Evolutionary conservation across 2,888 invertebrate species (phyloP).

Genomic region (Caenorhabditis parvicauda): DNA sequence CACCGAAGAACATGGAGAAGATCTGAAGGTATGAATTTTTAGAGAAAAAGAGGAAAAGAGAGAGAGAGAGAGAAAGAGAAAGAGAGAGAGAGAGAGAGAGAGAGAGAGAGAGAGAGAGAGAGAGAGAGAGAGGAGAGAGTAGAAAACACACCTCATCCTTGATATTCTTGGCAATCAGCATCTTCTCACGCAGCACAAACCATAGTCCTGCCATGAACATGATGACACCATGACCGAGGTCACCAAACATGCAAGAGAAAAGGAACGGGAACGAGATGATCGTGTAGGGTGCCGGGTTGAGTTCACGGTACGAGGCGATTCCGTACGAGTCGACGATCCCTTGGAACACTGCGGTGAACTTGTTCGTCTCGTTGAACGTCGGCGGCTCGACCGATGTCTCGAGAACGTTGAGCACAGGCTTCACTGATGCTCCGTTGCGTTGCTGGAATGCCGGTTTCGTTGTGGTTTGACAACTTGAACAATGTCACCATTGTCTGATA

Average conservation of each 20-base stretch:
- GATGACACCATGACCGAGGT: constrained; percentile 85
- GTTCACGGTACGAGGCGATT: constrained; percentile 89
- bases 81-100: background rate
- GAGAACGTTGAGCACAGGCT: constrained; percentile 92
- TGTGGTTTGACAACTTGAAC: background rate
- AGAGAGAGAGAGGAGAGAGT: background rate
- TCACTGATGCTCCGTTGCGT: constrained; percentile 81
- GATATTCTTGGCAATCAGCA: constrained; percentile 73
- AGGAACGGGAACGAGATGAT: constrained; percentile 96
- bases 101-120: background rate
- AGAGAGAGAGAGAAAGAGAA: background rate
- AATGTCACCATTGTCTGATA: background rate
- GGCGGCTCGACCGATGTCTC: constrained; percentile 84
- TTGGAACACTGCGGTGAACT: constrained; percentile 88
- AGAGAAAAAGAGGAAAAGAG: background rate
- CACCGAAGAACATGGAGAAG: constrained; percentile 62
- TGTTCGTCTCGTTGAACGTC: constrained; percentile 92
- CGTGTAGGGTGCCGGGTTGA: constrained; percentile 94
- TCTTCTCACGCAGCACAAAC: constrained; percentile 88
- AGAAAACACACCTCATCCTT: constrained; percentile 23
- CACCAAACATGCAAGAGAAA: constrained; percentile 97
- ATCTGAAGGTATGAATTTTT: constrained; percentile 47
- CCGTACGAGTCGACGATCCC: constrained; percentile 92
- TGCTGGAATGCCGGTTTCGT: constrained; percentile 12
- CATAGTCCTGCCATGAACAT: constrained; percentile 77